Percentiles rank a stretch among this genome's conserved stretches.
phyloP scores from a whole-genome alignment of 2,888 invertebrate genomes.

The Epirrita christyi region DNA sequence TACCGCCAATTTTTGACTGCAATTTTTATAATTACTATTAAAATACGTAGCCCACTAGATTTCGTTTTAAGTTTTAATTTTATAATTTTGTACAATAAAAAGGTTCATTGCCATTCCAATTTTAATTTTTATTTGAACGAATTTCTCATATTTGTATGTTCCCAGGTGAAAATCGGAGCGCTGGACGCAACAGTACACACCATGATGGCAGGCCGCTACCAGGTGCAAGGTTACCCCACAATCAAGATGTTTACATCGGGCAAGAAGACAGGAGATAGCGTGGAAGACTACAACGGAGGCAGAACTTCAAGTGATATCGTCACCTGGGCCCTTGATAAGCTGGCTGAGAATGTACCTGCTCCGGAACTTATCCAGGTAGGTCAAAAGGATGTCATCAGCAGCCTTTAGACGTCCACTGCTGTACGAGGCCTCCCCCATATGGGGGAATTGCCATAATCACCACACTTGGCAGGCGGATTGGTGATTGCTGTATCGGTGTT shows the following conservation, averaged over 20 bases:
- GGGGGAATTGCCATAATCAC: too few relatives aligned
- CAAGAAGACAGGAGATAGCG: constrained; percentile 87
- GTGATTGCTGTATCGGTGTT: too few relatives aligned
- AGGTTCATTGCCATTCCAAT: too few relatives aligned
- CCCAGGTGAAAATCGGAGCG: constrained; percentile 93
- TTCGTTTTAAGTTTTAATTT: not conserved
- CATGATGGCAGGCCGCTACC: constrained; percentile 91
- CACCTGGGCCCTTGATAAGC: constrained; percentile 93
- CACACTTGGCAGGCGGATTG: too few relatives aligned
- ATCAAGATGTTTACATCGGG: constrained; percentile 96
- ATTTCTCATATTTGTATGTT: not conserved
- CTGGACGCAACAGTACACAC: constrained; percentile 97
- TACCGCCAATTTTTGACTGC: not conserved
- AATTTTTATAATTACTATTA: not conserved
- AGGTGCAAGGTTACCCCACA: constrained; percentile 97
- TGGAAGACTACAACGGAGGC: constrained; percentile 96
- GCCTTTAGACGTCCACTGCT: too few relatives aligned
- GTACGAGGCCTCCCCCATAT: too few relatives aligned
- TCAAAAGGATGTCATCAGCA: not conserved
- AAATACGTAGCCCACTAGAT: constrained; percentile 6
- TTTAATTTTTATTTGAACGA: too few relatives aligned
- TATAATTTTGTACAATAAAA: too few relatives aligned
- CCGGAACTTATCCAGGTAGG: constrained; percentile 93
- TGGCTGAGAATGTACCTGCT: constrained; percentile 93
- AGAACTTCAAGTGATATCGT: constrained; percentile 96